These are phyloP conservation scores for Huso huso DNA, from an alignment of 2,797 vertebrate genomes.

Conservation along the genomic window DNA sequence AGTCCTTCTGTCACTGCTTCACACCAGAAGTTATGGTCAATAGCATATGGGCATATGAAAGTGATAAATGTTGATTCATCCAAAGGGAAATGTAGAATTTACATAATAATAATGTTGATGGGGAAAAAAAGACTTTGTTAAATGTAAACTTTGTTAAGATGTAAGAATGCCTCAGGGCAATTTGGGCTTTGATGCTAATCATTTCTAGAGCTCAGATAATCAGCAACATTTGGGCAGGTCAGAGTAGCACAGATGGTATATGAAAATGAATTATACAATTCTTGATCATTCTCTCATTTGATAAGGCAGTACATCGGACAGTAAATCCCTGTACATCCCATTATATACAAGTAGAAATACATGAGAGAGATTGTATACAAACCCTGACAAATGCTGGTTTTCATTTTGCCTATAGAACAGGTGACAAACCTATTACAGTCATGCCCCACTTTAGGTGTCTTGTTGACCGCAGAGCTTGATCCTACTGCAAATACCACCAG, in stretches of 20 bases:
- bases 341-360: no score
- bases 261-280: background rate
- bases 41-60: slow-evolving; percentile 27
- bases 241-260: background rate
- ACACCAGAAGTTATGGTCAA: slow-evolving; percentile 34
- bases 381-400: no score
- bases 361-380: no score
- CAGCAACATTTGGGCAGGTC: background rate
- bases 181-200: background rate
- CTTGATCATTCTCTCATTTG: no score
- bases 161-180: background rate
- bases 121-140: background rate
- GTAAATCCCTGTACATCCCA: no score
- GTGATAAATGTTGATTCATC: slow-evolving; percentile 20
- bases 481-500: no score
- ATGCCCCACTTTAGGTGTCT: no score
- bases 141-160: background rate
- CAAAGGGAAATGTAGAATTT: slow-evolving; percentile 5
- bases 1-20: slow-evolving; percentile 31
- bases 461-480: no score
- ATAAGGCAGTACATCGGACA: no score
- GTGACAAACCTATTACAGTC: no score
- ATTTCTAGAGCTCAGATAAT: background rate
- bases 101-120: background rate
- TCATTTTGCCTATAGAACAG: no score